Evolutionary conservation across 2,113 vertebrate genomes (phyloP), one percentile per base, ranked within the genome.

Genomic region (Myrmophylax atrothorax): DNA sequence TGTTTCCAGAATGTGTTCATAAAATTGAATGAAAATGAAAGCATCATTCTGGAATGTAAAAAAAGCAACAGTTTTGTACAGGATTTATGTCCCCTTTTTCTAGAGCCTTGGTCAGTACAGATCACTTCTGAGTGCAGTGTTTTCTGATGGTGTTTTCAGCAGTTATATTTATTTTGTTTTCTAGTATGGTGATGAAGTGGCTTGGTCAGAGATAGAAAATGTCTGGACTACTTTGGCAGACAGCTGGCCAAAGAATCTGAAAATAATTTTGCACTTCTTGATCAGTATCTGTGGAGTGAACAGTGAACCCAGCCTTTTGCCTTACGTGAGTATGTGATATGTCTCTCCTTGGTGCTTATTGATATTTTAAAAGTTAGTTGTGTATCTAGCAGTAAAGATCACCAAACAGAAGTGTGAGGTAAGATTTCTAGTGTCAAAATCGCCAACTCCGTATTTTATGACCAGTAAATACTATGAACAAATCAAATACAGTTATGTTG

Each of bases 141-240:
- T 58, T 86, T 74, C 44, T 89, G 14, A 38, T 81, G n/a, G 46
- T 68, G 8, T 85, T 92, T 87, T 93, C 84, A 95, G 35, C 28
- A 81, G 12, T 56, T 40, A 18, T 35, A 23, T 52, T 89, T 79
- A 11, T 92, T 95, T 44, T 96, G 35, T 98, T 96, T 95, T 74
- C 91, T 73, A 99, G 99, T 99, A 99, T 14, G 99, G 99, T 7
- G 99, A 99, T 87, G 99, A 99, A 97, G 98, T 99, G 95, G 99
- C 99, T 35, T 99, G 99, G 99, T 99, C 99, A 3, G 99, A 99
- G 97, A 99, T 99, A 68, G 99, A 99, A 98, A 99, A 99, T 5
- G 99, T 99, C 26, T 99, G 99, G 99, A 99, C 99, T 88, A 99
- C 99, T 10, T 98, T 99, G 89, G 99, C 99, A 83, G 99, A 99